Percentiles rank a stretch among this genome's conserved stretches.
Evolutionary conservation across 1,140 invertebrate species (phyloP).

Genomic region (Drosophila azteca): DNA sequence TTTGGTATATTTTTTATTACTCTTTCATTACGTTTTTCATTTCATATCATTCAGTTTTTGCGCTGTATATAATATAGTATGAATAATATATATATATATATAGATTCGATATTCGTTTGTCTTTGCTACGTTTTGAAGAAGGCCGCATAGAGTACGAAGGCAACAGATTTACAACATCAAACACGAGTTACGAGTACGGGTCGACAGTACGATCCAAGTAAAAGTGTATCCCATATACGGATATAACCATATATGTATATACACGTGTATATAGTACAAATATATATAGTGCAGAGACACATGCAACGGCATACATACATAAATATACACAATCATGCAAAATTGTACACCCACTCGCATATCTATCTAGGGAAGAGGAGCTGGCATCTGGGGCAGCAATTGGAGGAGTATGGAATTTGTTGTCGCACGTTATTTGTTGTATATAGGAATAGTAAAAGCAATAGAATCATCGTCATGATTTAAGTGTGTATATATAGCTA

Average conservation of each 20-base stretch:
- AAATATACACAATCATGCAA: conserved; percentile 10
- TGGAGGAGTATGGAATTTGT: conserved; percentile 12
- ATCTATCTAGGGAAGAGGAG: conserved; percentile 21
- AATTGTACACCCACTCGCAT: conserved; percentile 19
- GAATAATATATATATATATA: conserved; percentile 55
- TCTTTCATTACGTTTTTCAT: conserved; percentile 20
- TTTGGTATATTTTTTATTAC: conserved; percentile 23
- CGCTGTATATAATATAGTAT: conserved; percentile 44
- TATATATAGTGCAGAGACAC: conserved; percentile 14
- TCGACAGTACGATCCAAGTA: conserved; percentile 2
- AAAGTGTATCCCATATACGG: too few relatives aligned
- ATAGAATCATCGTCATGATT: conserved; percentile 24
- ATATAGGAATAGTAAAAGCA: conserved; percentile 50
- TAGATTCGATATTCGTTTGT: conserved; percentile 57
- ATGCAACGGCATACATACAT: conserved; percentile 11
- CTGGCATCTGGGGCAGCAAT: conserved; percentile 26
- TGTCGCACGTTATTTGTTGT: conserved; percentile 2
- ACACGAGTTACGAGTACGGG: conserved; percentile 46
- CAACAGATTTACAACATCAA: conserved; percentile 82
- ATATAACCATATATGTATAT: too few relatives aligned
- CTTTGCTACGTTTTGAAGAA: conserved; percentile 69
- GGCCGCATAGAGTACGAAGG: conserved; percentile 80
- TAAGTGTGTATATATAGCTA: conserved; percentile 14
- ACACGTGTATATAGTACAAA: too few relatives aligned
- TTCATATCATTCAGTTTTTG: conserved; percentile 23